Percentiles rank a stretch among this genome's conserved stretches.
Conservation (phyloP, 2,888 invertebrate species). For the Melangyna quadrimaculata region DNA sequence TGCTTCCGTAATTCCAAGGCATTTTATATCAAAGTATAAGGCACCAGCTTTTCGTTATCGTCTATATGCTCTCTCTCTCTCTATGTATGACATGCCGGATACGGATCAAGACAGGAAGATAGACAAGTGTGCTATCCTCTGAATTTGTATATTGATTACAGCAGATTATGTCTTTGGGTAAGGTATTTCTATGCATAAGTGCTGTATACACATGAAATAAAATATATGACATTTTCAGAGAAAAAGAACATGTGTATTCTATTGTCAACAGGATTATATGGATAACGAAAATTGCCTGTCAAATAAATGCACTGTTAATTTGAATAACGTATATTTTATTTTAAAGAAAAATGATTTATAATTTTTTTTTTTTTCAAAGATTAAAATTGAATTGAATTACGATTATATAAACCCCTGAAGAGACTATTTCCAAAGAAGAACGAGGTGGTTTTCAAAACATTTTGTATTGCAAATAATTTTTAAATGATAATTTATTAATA, state of each 20-base stretch:
- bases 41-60: not conserved
- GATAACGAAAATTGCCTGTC: not conserved
- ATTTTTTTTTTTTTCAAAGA: not conserved
- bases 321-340: not conserved
- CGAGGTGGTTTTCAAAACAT: no score
- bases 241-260: not conserved
- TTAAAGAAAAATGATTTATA: no score
- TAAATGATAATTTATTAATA: no score
- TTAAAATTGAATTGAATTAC: not conserved
- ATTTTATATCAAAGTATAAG: not conserved
- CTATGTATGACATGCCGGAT: not conserved
- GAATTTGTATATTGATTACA: not conserved
- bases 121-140: not conserved
- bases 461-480: no score
- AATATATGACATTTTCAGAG: not conserved
- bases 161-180: not conserved
- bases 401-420: not conserved
- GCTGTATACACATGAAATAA: not conserved
- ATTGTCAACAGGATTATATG: not conserved
- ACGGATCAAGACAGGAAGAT: not conserved
- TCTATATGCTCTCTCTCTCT: no score
- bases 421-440: no score
- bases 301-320: not conserved
- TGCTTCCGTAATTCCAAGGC: not conserved
- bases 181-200: not conserved